phyloP scores from a whole-genome alignment of 2,113 vertebrate species.

The Eptatretus burgeri region DNA sequence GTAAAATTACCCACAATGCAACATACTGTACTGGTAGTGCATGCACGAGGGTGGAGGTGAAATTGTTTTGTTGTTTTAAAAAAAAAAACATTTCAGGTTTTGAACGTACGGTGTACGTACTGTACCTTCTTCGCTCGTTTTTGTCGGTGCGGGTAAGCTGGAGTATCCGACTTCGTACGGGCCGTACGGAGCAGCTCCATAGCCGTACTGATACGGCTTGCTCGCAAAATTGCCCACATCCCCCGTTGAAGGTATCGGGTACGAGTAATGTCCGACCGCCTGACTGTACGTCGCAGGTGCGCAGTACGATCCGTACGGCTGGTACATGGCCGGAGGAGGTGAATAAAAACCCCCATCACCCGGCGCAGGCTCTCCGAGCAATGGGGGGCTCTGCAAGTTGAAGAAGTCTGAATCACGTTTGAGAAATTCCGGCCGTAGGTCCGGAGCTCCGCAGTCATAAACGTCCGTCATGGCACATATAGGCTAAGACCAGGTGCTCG shows the following conservation, averaged over 20 bases:
- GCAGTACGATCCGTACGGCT: slow-evolving; percentile 7
- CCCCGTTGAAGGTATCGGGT: neutral
- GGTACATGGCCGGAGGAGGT: neutral
- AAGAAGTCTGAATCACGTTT: slow-evolving; percentile 1
- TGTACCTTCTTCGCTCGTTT: no score
- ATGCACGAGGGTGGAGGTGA: no score
- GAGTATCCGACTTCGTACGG: neutral
- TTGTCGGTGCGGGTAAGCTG: no score
- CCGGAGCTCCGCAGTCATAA: slow-evolving; percentile 4
- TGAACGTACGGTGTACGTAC: no score
- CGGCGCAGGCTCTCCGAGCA: neutral
- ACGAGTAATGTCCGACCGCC: neutral
- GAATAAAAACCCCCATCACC: neutral
- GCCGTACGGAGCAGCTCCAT: neutral
- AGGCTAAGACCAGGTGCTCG: no score
- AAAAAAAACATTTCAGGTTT: no score
- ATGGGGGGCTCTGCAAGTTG: neutral
- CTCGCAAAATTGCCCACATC: neutral
- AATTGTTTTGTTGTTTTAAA: no score
- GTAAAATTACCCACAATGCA: no score
- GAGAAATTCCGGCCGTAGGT: slow-evolving; percentile 1
- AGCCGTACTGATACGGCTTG: neutral
- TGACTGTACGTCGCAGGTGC: neutral
- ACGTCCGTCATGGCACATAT: neutral
- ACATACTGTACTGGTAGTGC: no score